These are phyloP conservation scores for Struthio camelus DNA, from an alignment of 2,113 vertebrate genomes.

Conservation along the genomic window DNA sequence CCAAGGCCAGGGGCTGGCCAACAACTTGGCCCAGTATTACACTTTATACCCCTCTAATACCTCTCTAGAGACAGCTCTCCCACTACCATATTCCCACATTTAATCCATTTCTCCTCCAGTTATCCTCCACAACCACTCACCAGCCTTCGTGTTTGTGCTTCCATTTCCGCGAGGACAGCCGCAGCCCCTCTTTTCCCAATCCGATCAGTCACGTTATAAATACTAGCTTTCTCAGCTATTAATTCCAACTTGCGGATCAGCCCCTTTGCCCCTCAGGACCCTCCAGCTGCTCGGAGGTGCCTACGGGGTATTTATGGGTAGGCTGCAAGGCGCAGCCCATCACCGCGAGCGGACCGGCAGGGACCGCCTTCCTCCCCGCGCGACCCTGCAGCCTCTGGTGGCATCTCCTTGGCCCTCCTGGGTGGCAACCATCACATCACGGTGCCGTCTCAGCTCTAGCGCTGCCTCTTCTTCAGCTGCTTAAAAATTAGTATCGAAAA, in stretches of 20 bases:
- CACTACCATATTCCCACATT: accelerated
- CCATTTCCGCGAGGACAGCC: no score
- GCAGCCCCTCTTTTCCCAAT: accelerated
- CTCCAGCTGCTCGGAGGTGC: neutral
- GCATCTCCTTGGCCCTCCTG: no score
- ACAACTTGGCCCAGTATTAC: no score
- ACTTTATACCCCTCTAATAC: neutral
- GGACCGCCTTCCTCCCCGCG: neutral
- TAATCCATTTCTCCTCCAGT: neutral
- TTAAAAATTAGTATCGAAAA: neutral
- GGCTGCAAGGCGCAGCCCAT: neutral
- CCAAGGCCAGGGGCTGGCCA: no score
- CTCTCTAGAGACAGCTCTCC: neutral
- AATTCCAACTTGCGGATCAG: neutral
- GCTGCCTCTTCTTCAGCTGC: neutral
- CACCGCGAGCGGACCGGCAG: neutral
- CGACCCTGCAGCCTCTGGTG: neutral
- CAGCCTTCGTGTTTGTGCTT: neutral
- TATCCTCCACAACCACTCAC: neutral
- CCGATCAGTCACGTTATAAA: accelerated
- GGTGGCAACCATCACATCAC: neutral
- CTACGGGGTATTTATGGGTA: no score
- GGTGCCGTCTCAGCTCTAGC: neutral
- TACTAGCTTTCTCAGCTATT: neutral
- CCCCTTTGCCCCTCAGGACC: neutral